phyloP scores from a whole-genome alignment of 2,113 vertebrate genomes.

The Crotophaga sulcirostris region DNA sequence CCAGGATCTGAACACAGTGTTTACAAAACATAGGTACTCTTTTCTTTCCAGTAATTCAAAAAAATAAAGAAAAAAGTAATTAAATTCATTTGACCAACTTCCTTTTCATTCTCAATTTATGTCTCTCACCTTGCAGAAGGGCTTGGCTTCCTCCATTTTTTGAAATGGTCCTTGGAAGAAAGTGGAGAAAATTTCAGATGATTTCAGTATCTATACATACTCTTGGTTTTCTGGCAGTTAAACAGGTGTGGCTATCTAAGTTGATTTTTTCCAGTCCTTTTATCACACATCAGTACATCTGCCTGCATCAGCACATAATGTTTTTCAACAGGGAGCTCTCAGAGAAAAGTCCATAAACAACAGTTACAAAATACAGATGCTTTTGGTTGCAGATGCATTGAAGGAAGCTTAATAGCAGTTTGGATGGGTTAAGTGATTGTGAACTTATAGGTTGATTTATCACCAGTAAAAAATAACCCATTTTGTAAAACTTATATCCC shows the following conservation, averaged over 20 bases:
- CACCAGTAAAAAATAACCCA: not conserved
- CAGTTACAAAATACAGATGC: not conserved
- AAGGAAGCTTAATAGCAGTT: not conserved
- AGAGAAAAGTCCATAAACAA: not conserved
- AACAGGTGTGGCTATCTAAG: not conserved
- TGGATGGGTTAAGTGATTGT: not conserved
- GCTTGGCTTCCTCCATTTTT: not conserved
- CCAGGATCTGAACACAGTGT: not conserved
- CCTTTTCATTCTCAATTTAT: not conserved
- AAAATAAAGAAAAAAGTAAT: not conserved
- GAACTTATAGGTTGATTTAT: constrained; percentile 19
- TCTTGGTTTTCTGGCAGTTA: not conserved
- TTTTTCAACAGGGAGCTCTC: not conserved
- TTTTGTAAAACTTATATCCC: not conserved
- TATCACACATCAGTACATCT: not conserved
- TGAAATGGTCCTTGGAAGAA: not conserved
- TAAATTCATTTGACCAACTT: not conserved
- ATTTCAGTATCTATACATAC: not conserved
- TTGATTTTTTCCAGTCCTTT: not conserved
- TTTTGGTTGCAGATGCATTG: not conserved
- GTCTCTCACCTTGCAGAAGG: not conserved
- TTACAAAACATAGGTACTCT: not conserved
- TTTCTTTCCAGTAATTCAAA: not conserved
- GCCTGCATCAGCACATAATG: not conserved
- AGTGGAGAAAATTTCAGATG: not conserved